These are phyloP conservation scores for Drosophila sturtevanti DNA, from an alignment of 1,140 invertebrate species.

Conservation along the genomic window DNA sequence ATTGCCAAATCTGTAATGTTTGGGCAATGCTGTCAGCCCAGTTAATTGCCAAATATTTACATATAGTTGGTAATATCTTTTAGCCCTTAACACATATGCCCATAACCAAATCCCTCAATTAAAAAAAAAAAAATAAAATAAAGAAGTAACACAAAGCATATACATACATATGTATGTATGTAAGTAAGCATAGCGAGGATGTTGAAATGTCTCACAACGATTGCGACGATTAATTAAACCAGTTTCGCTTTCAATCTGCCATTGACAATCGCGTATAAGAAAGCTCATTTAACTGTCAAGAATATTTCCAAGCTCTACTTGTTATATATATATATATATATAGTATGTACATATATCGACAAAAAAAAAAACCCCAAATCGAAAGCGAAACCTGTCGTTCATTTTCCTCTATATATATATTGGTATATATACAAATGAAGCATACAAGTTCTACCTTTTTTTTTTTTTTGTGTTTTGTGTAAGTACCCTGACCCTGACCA, in stretches of 20 bases:
- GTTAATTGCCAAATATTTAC: too few species aligned
- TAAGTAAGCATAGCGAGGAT: not conserved
- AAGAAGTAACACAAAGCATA: not conserved
- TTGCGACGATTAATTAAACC: not conserved
- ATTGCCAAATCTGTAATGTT: not conserved
- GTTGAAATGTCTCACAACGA: not conserved
- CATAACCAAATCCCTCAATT: not conserved
- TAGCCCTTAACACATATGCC: not conserved
- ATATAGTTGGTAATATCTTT: not conserved
- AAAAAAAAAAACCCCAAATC: not conserved
- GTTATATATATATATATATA: not conserved
- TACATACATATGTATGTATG: too few species aligned
- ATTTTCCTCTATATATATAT: not conserved
- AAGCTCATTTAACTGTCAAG: conserved; percentile 10
- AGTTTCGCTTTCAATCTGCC: conserved; percentile 1
- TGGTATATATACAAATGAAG: too few species aligned
- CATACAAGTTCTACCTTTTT: not conserved
- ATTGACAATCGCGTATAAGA: conserved; percentile 12
- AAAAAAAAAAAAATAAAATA: not conserved
- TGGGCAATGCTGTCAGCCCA: not conserved
- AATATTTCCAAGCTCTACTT: not conserved
- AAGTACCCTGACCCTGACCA: not conserved
- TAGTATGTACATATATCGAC: not conserved
- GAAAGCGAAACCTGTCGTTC: not conserved
- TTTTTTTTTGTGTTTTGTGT: not conserved